Evolutionary conservation across 1,140 invertebrate species (phyloP).

Genomic region (Fopius arisanus): DNA sequence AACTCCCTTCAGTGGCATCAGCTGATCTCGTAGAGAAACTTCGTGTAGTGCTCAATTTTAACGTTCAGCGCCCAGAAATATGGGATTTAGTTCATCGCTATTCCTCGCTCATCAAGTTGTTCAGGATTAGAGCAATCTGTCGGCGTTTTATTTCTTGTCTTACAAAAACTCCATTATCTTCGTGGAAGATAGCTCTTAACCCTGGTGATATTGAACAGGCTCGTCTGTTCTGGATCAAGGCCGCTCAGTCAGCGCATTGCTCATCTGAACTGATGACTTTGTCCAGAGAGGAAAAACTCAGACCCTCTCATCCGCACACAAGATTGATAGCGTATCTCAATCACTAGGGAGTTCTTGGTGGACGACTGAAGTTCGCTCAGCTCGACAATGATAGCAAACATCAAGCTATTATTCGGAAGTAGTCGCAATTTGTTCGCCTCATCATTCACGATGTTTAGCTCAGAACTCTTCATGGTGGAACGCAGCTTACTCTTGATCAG

Average conservation of each 20-base stretch:
- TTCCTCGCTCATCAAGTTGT: background rate
- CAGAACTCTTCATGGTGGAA: background rate
- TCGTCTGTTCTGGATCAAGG: background rate
- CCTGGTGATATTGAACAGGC: background rate
- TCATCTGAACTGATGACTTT: background rate
- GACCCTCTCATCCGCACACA: background rate
- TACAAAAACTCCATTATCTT: background rate
- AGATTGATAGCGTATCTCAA: constrained; percentile 33
- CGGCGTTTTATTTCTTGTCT: background rate
- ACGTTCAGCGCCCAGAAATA: no score
- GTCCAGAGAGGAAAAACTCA: background rate
- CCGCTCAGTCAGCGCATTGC: background rate
- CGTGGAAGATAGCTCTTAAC: background rate
- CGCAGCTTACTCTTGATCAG: background rate
- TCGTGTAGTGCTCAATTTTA: no score
- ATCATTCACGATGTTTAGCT: constrained; percentile 35
- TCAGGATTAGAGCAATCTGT: background rate
- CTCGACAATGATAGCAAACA: constrained; percentile 35
- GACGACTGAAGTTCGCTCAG: constrained; percentile 37
- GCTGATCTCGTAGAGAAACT: no score
- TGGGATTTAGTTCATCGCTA: background rate
- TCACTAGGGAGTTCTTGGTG: constrained; percentile 33
- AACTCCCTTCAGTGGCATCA: no score
- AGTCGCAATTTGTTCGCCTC: constrained; percentile 32
- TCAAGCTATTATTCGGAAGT: constrained; percentile 39